Conservation (phyloP, 2,797 vertebrate genomes). For the Miichthys miiuy region DNA sequence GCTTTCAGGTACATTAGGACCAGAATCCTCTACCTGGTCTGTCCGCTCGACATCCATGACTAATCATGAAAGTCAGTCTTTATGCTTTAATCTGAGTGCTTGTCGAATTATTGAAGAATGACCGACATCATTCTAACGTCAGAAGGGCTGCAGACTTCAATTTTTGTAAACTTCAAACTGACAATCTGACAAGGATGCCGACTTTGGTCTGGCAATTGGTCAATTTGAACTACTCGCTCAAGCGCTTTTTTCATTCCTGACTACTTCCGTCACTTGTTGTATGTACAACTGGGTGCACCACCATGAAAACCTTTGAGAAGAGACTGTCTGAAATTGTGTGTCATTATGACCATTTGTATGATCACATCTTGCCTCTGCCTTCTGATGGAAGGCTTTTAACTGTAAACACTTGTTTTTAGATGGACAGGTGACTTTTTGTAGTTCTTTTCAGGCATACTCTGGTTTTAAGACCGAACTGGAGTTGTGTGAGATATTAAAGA, state of each 20-base stretch:
- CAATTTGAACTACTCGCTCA: neutral
- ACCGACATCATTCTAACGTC: neutral
- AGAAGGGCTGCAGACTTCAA: neutral
- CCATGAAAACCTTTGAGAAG: neutral
- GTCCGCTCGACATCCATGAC: no score
- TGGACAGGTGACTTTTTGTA: neutral
- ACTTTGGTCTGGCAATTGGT: neutral
- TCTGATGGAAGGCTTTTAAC: neutral
- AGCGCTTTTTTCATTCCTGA: neutral
- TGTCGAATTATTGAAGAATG: neutral
- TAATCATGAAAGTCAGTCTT: neutral
- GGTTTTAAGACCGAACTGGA: neutral
- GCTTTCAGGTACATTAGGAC: neutral
- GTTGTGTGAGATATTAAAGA: neutral
- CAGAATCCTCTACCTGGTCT: neutral
- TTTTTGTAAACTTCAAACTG: neutral
- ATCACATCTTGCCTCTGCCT: neutral
- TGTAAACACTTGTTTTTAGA: neutral
- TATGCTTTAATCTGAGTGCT: neutral
- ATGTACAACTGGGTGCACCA: no score
- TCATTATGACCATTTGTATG: neutral
- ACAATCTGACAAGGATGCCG: neutral
- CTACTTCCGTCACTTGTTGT: neutral
- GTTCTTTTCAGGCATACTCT: neutral
- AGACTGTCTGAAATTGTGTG: neutral